These are phyloP conservation scores for Hoplodrina blanda DNA, from an alignment of 2,888 invertebrate genomes.

Conservation along the genomic window DNA sequence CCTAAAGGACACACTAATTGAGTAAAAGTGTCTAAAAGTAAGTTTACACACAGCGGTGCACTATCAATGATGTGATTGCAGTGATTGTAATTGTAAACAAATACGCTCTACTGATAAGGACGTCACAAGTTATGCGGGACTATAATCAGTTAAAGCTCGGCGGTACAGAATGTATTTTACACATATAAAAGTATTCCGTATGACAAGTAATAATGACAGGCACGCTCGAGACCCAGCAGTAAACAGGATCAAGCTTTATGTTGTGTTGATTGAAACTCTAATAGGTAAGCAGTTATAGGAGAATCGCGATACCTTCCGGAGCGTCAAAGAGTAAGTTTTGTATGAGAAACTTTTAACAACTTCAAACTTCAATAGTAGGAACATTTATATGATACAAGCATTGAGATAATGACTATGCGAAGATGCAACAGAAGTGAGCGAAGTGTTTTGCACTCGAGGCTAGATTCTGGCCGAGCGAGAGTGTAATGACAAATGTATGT, in stretches of 20 bases:
- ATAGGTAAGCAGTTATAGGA: not conserved
- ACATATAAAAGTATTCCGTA: conserved; percentile 32
- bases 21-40: conserved; percentile 55
- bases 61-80: conserved; percentile 19
- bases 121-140: conserved; percentile 40
- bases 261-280: conserved; percentile 34
- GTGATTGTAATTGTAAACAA: conserved; percentile 40
- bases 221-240: conserved; percentile 22
- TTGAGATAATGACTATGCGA: no score
- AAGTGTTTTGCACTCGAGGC: no score
- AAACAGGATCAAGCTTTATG: conserved; percentile 24
- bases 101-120: conserved; percentile 34
- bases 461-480: no score
- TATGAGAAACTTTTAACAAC: conserved; percentile 10
- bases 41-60: conserved; percentile 36
- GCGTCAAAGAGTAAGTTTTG: not conserved
- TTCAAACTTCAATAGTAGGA: conserved; percentile 1
- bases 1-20: conserved; percentile 66
- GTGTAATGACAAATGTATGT: no score
- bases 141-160: conserved; percentile 17
- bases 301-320: conserved; percentile 29
- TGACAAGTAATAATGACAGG: conserved; percentile 38
- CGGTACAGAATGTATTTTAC: conserved; percentile 13
- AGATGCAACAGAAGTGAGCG: no score
- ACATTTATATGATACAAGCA: no score